Evolutionary conservation across 2,113 vertebrate genomes (phyloP).

Genomic region (Malurus melanocephalus): DNA sequence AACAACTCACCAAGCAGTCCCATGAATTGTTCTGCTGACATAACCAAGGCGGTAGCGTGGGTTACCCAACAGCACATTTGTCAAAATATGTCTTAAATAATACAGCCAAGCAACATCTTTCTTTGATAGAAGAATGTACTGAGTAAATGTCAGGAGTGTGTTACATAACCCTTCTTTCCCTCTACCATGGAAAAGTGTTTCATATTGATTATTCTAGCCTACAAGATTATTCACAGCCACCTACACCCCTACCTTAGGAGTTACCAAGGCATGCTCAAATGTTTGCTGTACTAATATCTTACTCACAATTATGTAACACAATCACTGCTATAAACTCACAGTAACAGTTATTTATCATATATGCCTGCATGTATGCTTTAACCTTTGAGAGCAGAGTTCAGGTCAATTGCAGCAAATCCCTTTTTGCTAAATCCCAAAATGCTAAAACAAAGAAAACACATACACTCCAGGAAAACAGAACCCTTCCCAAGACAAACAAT

Average conservation of each 20-base stretch:
- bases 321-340: neutral
- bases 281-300: neutral
- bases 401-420: neutral
- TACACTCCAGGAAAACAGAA: neutral
- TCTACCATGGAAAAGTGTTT: neutral
- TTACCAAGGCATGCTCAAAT: neutral
- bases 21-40: neutral
- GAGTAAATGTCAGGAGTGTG: slow-evolving; percentile 6
- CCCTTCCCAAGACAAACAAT: neutral
- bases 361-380: neutral
- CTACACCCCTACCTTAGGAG: neutral
- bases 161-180: slow-evolving; percentile 9
- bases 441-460: neutral
- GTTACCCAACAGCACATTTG: neutral
- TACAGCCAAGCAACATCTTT: neutral
- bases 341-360: neutral
- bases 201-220: neutral
- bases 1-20: neutral
- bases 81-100: slow-evolving; percentile 17
- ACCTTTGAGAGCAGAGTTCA: neutral
- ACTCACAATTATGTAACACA: neutral
- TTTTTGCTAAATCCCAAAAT: neutral
- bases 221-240: neutral
- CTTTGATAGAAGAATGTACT: neutral
- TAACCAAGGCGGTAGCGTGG: neutral